A percentile compares a stretch with the other conserved stretches of the same genome.
Conservation (phyloP, 2,113 vertebrate genomes). For the sheep (Ovis aries) region DNA sequence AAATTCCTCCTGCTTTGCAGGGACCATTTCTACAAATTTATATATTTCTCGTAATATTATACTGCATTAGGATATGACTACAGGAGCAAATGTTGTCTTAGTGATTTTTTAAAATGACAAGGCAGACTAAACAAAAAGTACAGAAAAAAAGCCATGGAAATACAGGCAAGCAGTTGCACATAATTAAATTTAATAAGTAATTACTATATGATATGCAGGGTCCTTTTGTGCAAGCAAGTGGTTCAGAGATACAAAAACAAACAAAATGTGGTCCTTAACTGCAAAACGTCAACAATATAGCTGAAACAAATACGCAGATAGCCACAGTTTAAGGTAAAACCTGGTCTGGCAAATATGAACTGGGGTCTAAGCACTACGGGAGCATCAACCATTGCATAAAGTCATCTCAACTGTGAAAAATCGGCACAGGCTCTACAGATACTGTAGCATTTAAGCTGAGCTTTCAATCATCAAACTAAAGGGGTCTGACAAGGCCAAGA, state of each 20-base stretch:
- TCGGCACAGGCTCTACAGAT: neutral
- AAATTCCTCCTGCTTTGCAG: neutral
- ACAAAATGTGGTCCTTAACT: neutral
- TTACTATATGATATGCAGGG: neutral
- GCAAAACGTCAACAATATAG: neutral
- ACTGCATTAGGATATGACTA: neutral
- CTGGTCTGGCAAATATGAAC: neutral
- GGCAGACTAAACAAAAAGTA: neutral
- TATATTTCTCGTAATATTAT: neutral
- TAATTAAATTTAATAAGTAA: constrained; percentile 13
- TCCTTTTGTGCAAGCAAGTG: neutral
- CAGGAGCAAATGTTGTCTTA: neutral
- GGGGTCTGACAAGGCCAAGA: neutral
- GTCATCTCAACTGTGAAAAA: neutral
- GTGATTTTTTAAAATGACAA: neutral
- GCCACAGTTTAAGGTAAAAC: neutral
- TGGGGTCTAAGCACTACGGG: neutral
- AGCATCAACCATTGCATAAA: neutral
- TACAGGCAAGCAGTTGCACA: neutral
- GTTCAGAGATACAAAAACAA: neutral
- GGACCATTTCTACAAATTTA: neutral
- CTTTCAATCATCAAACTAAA: neutral
- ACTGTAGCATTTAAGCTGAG: neutral
- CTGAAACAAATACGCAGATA: neutral
- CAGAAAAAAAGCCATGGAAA: neutral